Evolutionary conservation across 2,888 invertebrate species (phyloP).

Genomic region (Syrista parreyssii): DNA sequence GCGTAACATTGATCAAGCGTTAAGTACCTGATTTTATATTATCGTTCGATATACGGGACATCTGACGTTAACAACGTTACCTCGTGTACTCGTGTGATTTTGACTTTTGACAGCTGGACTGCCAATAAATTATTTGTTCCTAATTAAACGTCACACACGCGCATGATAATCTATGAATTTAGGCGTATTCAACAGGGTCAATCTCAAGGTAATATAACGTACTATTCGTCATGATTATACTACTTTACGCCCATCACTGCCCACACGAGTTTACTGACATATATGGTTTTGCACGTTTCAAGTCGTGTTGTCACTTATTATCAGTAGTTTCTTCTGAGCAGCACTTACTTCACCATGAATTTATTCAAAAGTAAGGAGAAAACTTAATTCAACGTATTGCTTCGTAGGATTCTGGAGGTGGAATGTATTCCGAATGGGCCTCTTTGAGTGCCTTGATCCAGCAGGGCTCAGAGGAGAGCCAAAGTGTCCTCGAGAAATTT

Average conservation of each 20-base stretch:
- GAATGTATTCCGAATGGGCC: constrained; percentile 89
- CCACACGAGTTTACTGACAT: neutral
- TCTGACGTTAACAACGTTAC: neutral
- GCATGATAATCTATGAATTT: constrained; percentile 77
- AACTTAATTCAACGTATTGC: constrained; percentile 14
- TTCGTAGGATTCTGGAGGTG: constrained; percentile 73
- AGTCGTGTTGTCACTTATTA: neutral
- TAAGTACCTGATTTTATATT: neutral
- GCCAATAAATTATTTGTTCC: constrained; percentile 14
- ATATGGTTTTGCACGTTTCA: neutral
- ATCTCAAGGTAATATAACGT: constrained; percentile 73
- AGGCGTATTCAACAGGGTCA: constrained; percentile 84
- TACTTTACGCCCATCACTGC: neutral
- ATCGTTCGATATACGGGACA: neutral
- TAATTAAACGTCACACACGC: constrained; percentile 26
- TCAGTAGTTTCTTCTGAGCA: constrained; percentile 5
- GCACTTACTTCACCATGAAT: neutral
- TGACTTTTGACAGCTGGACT: neutral
- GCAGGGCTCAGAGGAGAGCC: constrained; percentile 73
- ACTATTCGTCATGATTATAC: neutral
- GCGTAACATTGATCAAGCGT: neutral
- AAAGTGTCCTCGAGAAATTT: constrained; percentile 84
- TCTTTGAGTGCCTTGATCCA: constrained; percentile 76
- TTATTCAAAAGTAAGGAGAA: neutral
- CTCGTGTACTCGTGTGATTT: neutral